These are phyloP conservation scores for Tarsius wallacei DNA, from an alignment of 2,797 vertebrate genomes.

Conservation along the genomic window DNA sequence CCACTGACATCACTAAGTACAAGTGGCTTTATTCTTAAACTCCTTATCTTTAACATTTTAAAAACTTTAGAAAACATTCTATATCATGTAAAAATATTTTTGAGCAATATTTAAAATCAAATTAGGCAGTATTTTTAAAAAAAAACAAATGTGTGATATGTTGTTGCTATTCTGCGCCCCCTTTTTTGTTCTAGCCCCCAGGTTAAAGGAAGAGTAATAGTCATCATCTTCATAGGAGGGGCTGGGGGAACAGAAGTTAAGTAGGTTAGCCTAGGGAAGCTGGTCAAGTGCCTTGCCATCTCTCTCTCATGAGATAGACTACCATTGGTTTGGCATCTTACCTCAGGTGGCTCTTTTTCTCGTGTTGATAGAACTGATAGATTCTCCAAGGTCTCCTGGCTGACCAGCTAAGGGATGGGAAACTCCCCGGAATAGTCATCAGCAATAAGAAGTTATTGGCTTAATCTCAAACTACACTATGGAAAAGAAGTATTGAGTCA, in stretches of 20 bases:
- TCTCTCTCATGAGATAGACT: neutral
- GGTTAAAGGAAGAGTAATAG: neutral
- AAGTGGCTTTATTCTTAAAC: conserved; percentile 14
- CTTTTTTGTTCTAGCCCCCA: neutral
- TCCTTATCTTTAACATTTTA: conserved; percentile 12
- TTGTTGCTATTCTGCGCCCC: neutral
- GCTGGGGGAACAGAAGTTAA: neutral
- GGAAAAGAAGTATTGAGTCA: neutral
- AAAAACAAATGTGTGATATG: neutral
- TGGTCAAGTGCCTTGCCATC: neutral
- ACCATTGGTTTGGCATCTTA: neutral
- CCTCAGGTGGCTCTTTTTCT: neutral
- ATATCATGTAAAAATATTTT: conserved; percentile 17
- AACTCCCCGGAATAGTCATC: neutral
- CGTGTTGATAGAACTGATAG: neutral
- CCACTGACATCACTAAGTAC: neutral
- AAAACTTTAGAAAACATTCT: conserved; percentile 51
- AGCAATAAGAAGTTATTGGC: neutral
- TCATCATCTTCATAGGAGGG: neutral
- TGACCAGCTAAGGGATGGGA: neutral
- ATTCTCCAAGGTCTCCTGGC: conserved; percentile 6
- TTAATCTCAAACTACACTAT: neutral
- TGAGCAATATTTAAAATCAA: conserved; percentile 43
- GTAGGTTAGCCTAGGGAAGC: neutral
- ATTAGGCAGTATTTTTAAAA: neutral